Base-by-base conservation (phyloP, 1,140 invertebrate genomes). In the Apis dorsata region DNA sequence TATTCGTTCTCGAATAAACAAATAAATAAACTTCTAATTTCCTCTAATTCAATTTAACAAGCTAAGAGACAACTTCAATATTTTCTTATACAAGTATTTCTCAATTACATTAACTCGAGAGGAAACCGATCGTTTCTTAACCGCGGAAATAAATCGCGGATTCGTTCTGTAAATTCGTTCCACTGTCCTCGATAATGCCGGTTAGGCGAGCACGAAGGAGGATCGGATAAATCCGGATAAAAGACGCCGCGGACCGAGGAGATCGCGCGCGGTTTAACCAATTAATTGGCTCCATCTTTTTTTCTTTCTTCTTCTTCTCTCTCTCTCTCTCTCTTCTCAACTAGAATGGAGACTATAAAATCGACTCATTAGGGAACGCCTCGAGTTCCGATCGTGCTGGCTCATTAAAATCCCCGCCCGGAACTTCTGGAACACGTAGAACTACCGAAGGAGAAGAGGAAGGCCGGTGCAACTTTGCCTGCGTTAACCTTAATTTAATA, bases 281-380 rank as follows among this genome's bases (percentile, higher is more conserved):
- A 91, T 92, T 90, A 91, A 92, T 91, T 91, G 82, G 72, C 70
- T 86, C 65, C 68, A 66, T 66, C 88, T 87, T 84, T 66, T 66
- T 15, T 7, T 7, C 70, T 86, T 62, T 63, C 66, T 66, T 87
- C 87, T 84, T 66, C 55, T 9, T 87, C 82, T 73, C 49, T 12
- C 28, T 28, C 34, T 4, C 34, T 34, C 34, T 4, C 34, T 57
- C 17, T 57, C 12, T 81, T 13, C 59, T 28, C 79, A 72, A 82
- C 81, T 79, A 88, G 83, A 88, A 65, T 71, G 71, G 68, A 49
- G 72, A 87, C 84, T 79, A 90, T 89, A 87, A 89, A 90, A 91
- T 88, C 70, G 71, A 65, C 85, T 92, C 86, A 87, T 91, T 91
- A 91, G 84, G 85, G 82, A 88, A 86, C 72, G 84, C 84, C 89